Base-by-base conservation (phyloP, 2,888 invertebrate genomes). In the Orthosia incerta region DNA sequence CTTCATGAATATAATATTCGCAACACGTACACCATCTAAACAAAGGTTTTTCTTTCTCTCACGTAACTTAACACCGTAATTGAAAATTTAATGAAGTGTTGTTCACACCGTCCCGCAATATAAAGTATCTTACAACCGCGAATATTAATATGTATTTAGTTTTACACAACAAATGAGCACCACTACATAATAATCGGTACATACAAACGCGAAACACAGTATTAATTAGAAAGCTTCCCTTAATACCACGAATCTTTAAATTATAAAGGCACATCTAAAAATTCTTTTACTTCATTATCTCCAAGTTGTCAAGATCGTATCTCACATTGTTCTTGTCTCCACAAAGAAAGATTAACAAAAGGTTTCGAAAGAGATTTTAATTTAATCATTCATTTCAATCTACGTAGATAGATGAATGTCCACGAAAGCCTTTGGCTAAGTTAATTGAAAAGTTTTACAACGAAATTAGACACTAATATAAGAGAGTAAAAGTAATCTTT, bases 51-150 rank as follows among this genome's bases (percentile, higher is more conserved):
- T 60, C 74, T 78, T 72, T 79, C 71, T 76, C 79, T 59, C 74
- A 81, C 77, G 72, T 79, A 85, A 80, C 84, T 80, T 80, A 82
- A 80, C 84, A 76, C 71, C 76, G 84, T 88, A 88, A 92, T 89
- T 90, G 86, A 89, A 89, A 91, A 90, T 91, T 91, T 90, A 91
- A 92, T 92, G 90, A 89, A 88, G 86, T 86, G 82, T 85, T 88
- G 76, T 51, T 83, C 73, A 71, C 71, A 78, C 66, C 71, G 62
- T 71, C 71, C 82, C 69, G 71, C 79, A 71, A 85, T 82, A 80
- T 83, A 78, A 89, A 85, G 79, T 75, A 64, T 71, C 67, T 64
- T 80, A 75, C 79, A 69, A 61, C 69, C 66, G 61, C 74, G 51
- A 81, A 80, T 77, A 80, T 85, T 80, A 74, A 46, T 69, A 72